Percentiles rank a stretch among this genome's conserved stretches.
Evolutionary conservation across 2,888 invertebrate species (phyloP).

Genomic region (Microplitis deprimator): DNA sequence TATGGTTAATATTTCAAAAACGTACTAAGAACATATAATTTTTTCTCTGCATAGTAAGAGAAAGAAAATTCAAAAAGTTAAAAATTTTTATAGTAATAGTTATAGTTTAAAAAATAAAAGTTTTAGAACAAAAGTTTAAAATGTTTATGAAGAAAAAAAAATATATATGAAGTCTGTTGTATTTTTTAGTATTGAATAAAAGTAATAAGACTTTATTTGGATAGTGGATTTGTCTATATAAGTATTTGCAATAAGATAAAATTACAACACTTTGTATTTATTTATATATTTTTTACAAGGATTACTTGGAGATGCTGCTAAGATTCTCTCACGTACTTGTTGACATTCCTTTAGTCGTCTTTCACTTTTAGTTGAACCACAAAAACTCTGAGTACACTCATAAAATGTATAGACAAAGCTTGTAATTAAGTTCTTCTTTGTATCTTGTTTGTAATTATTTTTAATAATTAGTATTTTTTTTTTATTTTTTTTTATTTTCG

Average conservation of each 20-base stretch:
- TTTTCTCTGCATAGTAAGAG: not conserved
- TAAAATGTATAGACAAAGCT: not conserved
- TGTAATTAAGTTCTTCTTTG: not conserved
- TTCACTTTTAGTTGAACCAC: not conserved
- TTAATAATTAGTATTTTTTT: not conserved
- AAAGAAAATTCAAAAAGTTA: not conserved
- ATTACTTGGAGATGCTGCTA: not conserved
- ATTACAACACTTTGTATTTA: not conserved
- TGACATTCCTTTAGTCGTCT: slow-evolving; percentile 1
- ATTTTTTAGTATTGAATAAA: not conserved
- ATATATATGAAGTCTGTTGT: not conserved
- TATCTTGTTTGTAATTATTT: slow-evolving; percentile 9
- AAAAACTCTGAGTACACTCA: not conserved
- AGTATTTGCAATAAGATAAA: not conserved
- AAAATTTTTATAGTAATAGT: not conserved
- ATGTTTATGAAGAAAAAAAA: not conserved
- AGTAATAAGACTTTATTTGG: not conserved
- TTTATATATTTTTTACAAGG: not conserved
- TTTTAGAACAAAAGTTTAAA: not conserved
- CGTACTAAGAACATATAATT: no score
- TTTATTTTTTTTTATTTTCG: not conserved
- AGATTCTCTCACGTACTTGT: not conserved
- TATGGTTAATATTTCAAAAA: no score
- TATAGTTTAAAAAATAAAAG: not conserved
- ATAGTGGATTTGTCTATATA: not conserved